phyloP scores from a whole-genome alignment of 2,113 vertebrate species.

The Alces alces region DNA sequence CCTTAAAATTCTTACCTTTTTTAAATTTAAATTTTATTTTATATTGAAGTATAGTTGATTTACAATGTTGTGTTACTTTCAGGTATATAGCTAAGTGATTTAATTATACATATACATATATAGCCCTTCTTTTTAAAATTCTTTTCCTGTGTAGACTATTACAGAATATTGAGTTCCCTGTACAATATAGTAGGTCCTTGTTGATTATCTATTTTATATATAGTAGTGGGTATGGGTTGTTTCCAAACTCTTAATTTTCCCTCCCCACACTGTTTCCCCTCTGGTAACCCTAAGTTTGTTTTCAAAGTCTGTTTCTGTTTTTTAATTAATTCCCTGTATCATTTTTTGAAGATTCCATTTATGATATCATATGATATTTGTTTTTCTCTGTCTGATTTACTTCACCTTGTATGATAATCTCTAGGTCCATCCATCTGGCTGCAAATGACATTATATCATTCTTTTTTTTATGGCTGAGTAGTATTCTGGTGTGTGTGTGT shows the following conservation, averaged over 20 bases:
- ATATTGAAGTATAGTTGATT: neutral
- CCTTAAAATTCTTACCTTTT: neutral
- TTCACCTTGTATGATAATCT: neutral
- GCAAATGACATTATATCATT: neutral
- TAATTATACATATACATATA: neutral
- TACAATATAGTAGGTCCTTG: neutral
- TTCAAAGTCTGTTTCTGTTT: neutral
- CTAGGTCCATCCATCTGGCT: neutral
- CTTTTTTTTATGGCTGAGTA: neutral
- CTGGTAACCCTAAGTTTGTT: neutral
- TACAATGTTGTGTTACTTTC: neutral
- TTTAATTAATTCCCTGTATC: neutral
- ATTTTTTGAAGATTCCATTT: neutral
- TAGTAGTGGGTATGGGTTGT: neutral
- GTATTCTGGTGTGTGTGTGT: neutral
- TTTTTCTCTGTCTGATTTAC: neutral
- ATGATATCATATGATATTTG: neutral
- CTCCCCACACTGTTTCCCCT: neutral
- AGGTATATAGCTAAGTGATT: neutral
- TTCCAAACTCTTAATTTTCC: neutral
- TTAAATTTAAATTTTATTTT: neutral
- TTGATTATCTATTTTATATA: neutral
- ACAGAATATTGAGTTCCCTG: neutral
- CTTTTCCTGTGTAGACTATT: neutral
- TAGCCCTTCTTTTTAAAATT: neutral